Evolutionary conservation across 1,140 invertebrate species (phyloP).

Genomic region (Marisa cornuarietis): DNA sequence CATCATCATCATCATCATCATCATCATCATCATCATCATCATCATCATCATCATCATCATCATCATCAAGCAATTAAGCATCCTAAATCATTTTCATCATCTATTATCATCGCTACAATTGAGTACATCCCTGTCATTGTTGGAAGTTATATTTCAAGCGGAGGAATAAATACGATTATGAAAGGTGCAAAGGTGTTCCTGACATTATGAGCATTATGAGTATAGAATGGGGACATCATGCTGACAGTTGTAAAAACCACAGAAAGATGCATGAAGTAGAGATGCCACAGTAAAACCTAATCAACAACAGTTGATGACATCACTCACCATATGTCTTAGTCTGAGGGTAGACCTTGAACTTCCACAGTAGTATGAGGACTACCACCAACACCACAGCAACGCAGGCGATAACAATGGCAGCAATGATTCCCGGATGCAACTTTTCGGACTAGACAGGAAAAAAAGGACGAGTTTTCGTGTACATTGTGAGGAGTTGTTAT

Average conservation of each 20-base stretch:
- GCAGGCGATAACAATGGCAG: slow-evolving; percentile 31
- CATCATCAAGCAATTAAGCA: too few species aligned
- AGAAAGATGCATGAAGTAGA: background rate
- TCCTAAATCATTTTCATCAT: too few species aligned
- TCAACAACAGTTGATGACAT: too few species aligned
- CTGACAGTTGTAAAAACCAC: too few species aligned
- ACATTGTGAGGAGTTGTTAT: background rate
- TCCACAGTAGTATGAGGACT: slow-evolving; percentile 34
- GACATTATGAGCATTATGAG: too few species aligned
- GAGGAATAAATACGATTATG: slow-evolving; percentile 3
- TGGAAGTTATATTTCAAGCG: background rate
- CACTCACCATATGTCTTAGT: slow-evolving; percentile 45
- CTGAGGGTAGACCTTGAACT: slow-evolving; percentile 42
- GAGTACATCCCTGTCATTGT: slow-evolving; percentile 6
- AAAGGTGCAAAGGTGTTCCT: background rate
- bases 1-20: too few species aligned
- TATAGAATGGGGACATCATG: too few species aligned
- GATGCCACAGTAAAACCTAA: background rate
- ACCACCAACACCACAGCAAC: slow-evolving; percentile 25
- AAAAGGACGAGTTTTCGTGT: background rate
- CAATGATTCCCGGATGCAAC: slow-evolving; percentile 29
- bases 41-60: too few species aligned
- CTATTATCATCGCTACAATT: slow-evolving; percentile 19
- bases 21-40: slow-evolving; percentile 15
- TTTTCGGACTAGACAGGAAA: slow-evolving; percentile 5